A percentile compares a stretch with the other conserved stretches of the same genome.
Evolutionary conservation across 2,113 vertebrate species (phyloP).

Genomic region (Larimichthys crocea): DNA sequence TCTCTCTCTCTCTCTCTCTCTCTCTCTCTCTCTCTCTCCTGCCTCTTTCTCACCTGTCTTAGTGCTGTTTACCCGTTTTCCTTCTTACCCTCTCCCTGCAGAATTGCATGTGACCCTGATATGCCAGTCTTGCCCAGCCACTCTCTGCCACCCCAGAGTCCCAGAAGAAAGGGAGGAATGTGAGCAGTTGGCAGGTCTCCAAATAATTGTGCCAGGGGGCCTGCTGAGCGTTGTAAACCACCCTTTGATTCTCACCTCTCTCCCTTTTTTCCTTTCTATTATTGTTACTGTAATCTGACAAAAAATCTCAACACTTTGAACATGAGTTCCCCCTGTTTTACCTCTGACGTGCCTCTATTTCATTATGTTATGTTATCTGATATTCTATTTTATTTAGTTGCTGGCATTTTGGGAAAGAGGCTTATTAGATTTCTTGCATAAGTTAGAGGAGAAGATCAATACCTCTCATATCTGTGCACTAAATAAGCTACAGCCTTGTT

Average conservation of each 20-base stretch:
- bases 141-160: slow-evolving; percentile 54
- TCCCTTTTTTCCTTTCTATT: slow-evolving; percentile 12
- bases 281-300: slow-evolving; percentile 14
- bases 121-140: slow-evolving; percentile 43
- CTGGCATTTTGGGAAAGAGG: background rate
- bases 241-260: slow-evolving; percentile 60
- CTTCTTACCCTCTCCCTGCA: slow-evolving; percentile 14
- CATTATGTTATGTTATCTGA: background rate
- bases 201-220: slow-evolving; percentile 63
- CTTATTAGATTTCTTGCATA: background rate
- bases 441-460: background rate
- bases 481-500: background rate
- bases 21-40: slow-evolving; percentile 14
- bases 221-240: slow-evolving; percentile 37
- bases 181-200: slow-evolving; percentile 75
- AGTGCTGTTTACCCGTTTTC: slow-evolving; percentile 24
- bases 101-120: slow-evolving; percentile 35
- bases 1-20: slow-evolving; percentile 6
- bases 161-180: slow-evolving; percentile 80
- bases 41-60: slow-evolving; percentile 39
- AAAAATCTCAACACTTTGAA: background rate
- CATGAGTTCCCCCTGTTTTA: background rate
- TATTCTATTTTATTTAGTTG: background rate
- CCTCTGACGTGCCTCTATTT: background rate
- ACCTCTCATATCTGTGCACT: background rate